Conservation (phyloP, 2,113 vertebrate species). For the Alouatta palliata region DNA sequence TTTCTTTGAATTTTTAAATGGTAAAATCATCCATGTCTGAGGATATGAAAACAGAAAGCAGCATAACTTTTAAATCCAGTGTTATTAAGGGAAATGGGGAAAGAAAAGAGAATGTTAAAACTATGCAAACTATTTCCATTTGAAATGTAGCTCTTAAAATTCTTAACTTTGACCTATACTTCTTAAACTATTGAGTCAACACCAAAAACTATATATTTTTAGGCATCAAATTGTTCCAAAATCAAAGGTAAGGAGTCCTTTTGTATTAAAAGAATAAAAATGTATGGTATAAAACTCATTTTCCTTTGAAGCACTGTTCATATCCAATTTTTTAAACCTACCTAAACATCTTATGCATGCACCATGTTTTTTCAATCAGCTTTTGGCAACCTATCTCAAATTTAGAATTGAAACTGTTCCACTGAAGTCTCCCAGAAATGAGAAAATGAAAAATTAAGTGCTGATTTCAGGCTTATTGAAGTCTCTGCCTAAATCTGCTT, state of each 20-base stretch:
- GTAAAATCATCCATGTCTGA: slow-evolving; percentile 79
- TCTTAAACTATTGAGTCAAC: slow-evolving; percentile 49
- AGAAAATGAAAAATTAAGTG: slow-evolving; percentile 85
- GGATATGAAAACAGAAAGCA: slow-evolving; percentile 76
- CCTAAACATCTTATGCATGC: slow-evolving; percentile 72
- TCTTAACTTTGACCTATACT: slow-evolving; percentile 19
- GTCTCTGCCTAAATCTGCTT: slow-evolving; percentile 79
- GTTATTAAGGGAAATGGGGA: slow-evolving; percentile 58
- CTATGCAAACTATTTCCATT: slow-evolving; percentile 64
- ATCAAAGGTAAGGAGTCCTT: slow-evolving; percentile 44
- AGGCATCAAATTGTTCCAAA: not conserved
- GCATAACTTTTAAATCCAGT: slow-evolving; percentile 53
- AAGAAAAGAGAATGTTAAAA: slow-evolving; percentile 59
- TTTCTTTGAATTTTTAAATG: slow-evolving; percentile 18
- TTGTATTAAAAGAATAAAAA: slow-evolving; percentile 56
- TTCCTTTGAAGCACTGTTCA: slow-evolving; percentile 57
- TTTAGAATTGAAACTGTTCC: slow-evolving; percentile 79
- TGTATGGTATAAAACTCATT: not conserved
- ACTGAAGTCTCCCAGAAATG: slow-evolving; percentile 76
- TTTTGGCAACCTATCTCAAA: slow-evolving; percentile 78
- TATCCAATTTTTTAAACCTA: slow-evolving; percentile 53
- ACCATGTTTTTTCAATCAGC: slow-evolving; percentile 81
- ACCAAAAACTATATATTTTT: slow-evolving; percentile 28
- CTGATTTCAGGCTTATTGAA: slow-evolving; percentile 81
- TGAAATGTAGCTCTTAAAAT: slow-evolving; percentile 57